Conservation (phyloP, 2,797 vertebrate genomes). For the Macrochelys suwanniensis region DNA sequence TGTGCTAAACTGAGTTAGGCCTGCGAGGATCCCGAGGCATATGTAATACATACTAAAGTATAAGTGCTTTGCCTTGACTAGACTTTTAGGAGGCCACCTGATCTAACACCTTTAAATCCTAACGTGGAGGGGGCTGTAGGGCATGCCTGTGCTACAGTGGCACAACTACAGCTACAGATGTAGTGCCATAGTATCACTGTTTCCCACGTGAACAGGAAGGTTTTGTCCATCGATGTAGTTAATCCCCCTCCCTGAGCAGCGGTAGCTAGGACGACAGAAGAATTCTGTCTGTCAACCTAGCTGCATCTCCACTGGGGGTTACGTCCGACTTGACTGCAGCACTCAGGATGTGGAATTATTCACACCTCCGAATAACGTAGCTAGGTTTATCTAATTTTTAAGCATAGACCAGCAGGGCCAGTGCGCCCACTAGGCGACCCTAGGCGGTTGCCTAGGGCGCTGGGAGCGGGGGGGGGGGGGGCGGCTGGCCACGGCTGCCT, state of each 20-base stretch:
- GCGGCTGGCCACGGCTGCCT: too few relatives aligned
- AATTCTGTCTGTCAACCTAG: background rate
- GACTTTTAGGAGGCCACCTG: background rate
- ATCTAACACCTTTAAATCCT: background rate
- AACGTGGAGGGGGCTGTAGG: background rate
- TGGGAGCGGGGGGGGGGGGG: too few relatives aligned
- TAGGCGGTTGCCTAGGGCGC: too few relatives aligned
- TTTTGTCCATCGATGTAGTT: background rate
- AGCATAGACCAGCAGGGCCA: too few relatives aligned
- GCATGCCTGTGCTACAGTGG: background rate
- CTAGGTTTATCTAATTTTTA: background rate
- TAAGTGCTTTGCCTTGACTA: background rate
- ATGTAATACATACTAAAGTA: background rate
- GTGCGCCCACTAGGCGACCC: too few relatives aligned
- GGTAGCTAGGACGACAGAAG: background rate
- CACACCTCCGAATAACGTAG: too few relatives aligned
- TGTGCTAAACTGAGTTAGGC: background rate
- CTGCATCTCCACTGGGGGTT: too few relatives aligned
- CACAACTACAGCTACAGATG: background rate
- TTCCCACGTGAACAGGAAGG: background rate
- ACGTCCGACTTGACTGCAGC: background rate
- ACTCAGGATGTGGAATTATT: background rate
- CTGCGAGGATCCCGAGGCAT: background rate
- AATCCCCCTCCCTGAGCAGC: too few relatives aligned
- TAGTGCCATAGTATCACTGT: background rate